Evolutionary conservation across 2,797 vertebrate genomes (phyloP), one percentile per base, ranked within the genome.

Genomic region (Poeciliopsis presidionis): DNA sequence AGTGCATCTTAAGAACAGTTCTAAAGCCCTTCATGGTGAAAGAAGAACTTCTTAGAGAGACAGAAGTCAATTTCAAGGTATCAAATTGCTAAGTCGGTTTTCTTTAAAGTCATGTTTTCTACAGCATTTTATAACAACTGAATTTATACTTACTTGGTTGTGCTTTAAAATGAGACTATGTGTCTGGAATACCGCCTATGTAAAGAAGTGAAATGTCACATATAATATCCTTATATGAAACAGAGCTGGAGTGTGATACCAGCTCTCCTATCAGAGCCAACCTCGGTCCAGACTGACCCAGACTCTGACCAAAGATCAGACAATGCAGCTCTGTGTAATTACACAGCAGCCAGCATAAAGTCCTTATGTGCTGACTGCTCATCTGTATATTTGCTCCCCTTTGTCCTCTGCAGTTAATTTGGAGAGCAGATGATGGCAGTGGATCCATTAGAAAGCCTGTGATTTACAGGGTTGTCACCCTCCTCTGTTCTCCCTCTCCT

Each of bases 381-480:
- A 43, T 81, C 76, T 79, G 77, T 70, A 16, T 78, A 73, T 74
- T 59, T 76, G 45, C 49, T 73, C 79, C 57, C n/a, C 51, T 70
- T 65, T 63, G 70, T 75, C 46, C 77, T 80, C 25, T 76, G 36
- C 77, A 53, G 72, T 84, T 88, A 63, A 86, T 89, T 87, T 79
- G 78, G 75, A 73, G 74, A 87, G 86, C 79, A 70, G 74, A 87
- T 75, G 86, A 91, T 87, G 72, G 70, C 76, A 85, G 80, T 78
- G 84, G 78, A 86, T 85, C 85, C 84, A 84, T 90, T 85, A 87
- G 59, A 77, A 78, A 75, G 75, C 46, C 72, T 87, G 80, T 83
- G 88, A 86, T 90, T 86, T 85, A 86, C 73, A 65, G 76, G 49
- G 53, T 57, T 80, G 81, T 81, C 75, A 51, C 79, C 59, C 47